Percentiles rank a stretch among this genome's conserved stretches.
These are phyloP conservation scores for Gymnarchus niloticus DNA, from an alignment of 2,113 vertebrate species.

Conservation along the genomic window DNA sequence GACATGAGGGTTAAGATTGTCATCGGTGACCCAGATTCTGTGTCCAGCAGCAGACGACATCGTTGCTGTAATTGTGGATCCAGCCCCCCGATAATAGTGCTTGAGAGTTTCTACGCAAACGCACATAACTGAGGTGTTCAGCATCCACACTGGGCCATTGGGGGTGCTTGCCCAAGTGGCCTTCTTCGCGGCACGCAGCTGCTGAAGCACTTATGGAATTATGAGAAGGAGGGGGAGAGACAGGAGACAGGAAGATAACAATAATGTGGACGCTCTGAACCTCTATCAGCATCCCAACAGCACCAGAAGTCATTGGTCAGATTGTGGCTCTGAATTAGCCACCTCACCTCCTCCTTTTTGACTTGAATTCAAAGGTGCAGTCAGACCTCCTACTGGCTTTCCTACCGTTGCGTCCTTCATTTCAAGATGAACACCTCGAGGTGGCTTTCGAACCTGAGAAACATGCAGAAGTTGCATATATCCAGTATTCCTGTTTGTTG, in stretches of 20 bases:
- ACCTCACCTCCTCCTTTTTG: not conserved
- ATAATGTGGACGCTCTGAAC: not conserved
- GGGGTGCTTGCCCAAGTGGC: no score
- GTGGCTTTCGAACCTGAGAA: no score
- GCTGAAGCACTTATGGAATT: not conserved
- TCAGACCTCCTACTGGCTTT: not conserved
- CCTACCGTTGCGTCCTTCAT: no score
- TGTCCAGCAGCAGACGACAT: constrained; percentile 64
- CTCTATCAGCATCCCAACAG: not conserved
- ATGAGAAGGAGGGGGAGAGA: not conserved
- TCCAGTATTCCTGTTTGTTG: not conserved
- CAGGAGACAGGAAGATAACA: not conserved
- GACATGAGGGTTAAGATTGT: constrained; percentile 31
- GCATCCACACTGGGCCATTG: no score
- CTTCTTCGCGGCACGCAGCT: not conserved
- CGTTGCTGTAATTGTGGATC: constrained; percentile 60
- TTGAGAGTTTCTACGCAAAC: no score
- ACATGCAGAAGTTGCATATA: not conserved
- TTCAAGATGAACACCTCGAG: no score
- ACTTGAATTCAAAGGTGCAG: not conserved
- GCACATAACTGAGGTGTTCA: no score
- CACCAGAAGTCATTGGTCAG: not conserved
- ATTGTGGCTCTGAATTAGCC: not conserved
- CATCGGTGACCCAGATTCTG: constrained; percentile 65
- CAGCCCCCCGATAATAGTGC: no score